A percentile compares a stretch with the other conserved stretches of the same genome.
Conservation (phyloP, 2,113 vertebrate species). For the Chloropsis hardwickii region DNA sequence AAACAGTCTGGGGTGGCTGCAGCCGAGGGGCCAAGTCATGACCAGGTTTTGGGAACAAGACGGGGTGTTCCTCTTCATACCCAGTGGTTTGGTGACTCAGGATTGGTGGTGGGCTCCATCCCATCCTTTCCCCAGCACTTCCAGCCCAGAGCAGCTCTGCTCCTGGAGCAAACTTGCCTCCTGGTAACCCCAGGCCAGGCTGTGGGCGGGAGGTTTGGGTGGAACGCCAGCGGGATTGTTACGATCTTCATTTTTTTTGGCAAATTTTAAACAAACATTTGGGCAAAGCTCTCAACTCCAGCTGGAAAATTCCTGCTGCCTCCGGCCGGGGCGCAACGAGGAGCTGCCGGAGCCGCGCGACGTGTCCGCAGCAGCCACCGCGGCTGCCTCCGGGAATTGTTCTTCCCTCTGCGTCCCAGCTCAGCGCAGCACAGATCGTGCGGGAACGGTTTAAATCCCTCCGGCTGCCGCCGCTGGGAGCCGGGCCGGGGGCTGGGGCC, state of each 20-base stretch:
- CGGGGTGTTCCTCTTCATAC: neutral
- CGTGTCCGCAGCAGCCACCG: neutral
- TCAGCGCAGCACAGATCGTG: neutral
- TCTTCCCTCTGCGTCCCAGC: neutral
- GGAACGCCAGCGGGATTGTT: neutral
- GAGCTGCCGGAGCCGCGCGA: neutral
- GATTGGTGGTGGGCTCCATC: neutral
- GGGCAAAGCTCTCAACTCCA: neutral
- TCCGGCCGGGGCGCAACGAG: neutral
- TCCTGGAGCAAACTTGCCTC: neutral
- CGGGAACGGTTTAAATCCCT: neutral
- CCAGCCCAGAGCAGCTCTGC: neutral
- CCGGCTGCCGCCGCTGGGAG: neutral
- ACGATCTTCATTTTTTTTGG: neutral
- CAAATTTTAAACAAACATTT: conserved; percentile 2
- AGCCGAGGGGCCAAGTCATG: rapidly evolving
- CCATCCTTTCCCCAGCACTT: neutral
- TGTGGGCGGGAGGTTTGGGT: neutral
- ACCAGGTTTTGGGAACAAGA: neutral
- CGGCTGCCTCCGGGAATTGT: conserved; percentile 32
- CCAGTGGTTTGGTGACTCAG: neutral
- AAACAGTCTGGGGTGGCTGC: neutral
- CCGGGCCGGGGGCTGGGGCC: neutral
- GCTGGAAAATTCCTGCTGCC: neutral
- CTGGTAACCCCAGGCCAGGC: neutral